Evolutionary conservation across 2,888 invertebrate species (phyloP).

Genomic region (Erebia ligea): DNA sequence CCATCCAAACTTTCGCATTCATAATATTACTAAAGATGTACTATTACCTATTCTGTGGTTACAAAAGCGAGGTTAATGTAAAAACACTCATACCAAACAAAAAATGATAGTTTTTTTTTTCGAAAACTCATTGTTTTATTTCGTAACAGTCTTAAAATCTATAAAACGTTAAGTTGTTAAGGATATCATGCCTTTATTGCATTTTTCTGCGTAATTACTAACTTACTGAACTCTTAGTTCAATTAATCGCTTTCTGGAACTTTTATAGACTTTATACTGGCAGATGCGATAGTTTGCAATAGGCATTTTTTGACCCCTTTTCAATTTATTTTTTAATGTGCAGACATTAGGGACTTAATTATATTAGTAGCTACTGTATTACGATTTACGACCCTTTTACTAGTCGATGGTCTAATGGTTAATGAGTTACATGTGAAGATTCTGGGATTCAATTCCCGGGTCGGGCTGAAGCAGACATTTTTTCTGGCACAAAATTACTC

Average conservation of each 20-base stretch:
- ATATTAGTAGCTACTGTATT: neutral
- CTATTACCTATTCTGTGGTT: no score
- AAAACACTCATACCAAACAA: no score
- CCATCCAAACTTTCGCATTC: no score
- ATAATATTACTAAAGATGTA: no score
- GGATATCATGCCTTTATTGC: constrained; percentile 3
- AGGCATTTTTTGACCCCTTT: neutral
- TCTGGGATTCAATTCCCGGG: no score
- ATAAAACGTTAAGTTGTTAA: constrained; percentile 15
- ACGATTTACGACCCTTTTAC: neutral
- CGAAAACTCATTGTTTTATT: neutral
- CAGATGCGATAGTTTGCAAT: neutral
- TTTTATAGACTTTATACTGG: neutral
- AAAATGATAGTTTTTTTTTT: no score
- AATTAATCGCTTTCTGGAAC: constrained; percentile 12
- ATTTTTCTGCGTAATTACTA: constrained; percentile 6
- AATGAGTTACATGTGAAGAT: no score
- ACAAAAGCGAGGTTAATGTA: no score
- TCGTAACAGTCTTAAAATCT: neutral
- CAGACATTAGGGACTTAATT: neutral
- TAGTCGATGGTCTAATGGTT: no score
- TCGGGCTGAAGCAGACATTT: no score
- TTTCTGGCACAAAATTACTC: no score
- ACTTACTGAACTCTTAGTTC: neutral
- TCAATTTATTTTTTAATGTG: neutral